Base-by-base conservation (phyloP, 2,888 invertebrate species). In the Rotaria sp. region DNA sequence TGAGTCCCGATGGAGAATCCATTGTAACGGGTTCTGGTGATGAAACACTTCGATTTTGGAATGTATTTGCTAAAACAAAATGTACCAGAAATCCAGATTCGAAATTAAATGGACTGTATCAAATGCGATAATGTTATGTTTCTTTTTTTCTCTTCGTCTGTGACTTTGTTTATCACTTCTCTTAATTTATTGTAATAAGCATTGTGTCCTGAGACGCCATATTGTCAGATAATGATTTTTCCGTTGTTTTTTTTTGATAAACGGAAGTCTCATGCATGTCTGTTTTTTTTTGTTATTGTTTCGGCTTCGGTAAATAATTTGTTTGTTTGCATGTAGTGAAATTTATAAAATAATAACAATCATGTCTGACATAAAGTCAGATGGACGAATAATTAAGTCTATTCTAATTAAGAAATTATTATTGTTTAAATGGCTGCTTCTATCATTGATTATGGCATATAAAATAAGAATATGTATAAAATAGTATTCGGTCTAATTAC, bases 21-120 rank as follows among this genome's bases (percentile, higher is more conserved):
- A 95, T 99, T 2, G 94, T 96, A 30, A 96, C 96, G 85, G 96
- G 96, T 1, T 96, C 96, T 75, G 97, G 96, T 0, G 98, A 99
- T 90, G 98, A 99, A 91, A 97, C 98, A 0, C 92, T 99, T 67
- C 93, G 97, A 86, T 92, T 98, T 57, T 99, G 98, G 98, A 96
- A 96, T 90, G 96, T 97, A 90, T 99, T 98, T 84, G 55, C 86
- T 50, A 84, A 80, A 80, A 26, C 80, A n/a, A 80, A 45, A 45
- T 80, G 45, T 80, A 45, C 21, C 10, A 24, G 80, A 80, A 80
- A 80, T 26, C 45, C 80, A 7, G 80, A 45, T 80, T 45, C 45
- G 26, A 41, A 80, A 45, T 45, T 80, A 13, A 45, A 80, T 80
- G 45, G 80, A 45, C n/a, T 80, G 3, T 45, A 80, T 80, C 80